These are phyloP conservation scores for Amiota communis DNA, from an alignment of 2,888 invertebrate species.

Conservation along the genomic window DNA sequence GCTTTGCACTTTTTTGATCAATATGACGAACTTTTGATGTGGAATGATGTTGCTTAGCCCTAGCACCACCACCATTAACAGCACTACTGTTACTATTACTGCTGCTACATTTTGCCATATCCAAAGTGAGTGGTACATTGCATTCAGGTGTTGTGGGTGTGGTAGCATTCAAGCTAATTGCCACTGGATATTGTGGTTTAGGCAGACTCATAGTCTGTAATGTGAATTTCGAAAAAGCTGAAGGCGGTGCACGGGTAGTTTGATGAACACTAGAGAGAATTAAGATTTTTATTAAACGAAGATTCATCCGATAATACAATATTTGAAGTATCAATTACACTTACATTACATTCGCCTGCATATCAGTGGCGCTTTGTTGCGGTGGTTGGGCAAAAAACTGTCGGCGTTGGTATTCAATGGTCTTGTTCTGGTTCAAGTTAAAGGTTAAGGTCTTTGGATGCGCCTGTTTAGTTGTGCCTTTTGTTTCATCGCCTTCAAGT, in stretches of 20 bases:
- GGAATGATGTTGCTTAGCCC: slow-evolving; percentile 62
- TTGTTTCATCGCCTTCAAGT: slow-evolving; percentile 41
- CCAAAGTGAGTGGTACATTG: slow-evolving; percentile 56
- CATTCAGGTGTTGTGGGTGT: slow-evolving; percentile 64
- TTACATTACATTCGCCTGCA: slow-evolving; percentile 73
- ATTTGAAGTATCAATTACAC: slow-evolving; percentile 52
- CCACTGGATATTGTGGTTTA: slow-evolving; percentile 80
- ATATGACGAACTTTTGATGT: slow-evolving; percentile 72
- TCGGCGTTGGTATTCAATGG: slow-evolving; percentile 69
- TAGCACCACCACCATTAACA: slow-evolving; percentile 37
- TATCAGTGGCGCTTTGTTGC: slow-evolving; percentile 66
- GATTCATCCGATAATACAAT: background rate
- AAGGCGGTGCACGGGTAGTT: slow-evolving; percentile 29
- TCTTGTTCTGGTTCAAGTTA: slow-evolving; percentile 73
- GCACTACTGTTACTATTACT: no score
- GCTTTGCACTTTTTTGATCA: slow-evolving; percentile 83
- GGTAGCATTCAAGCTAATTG: slow-evolving; percentile 70
- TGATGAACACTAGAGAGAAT: slow-evolving; percentile 37
- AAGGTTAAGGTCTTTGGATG: slow-evolving; percentile 70
- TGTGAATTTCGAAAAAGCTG: slow-evolving; percentile 75
- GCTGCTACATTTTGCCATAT: no score
- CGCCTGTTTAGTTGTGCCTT: slow-evolving; percentile 67
- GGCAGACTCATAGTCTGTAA: slow-evolving; percentile 83
- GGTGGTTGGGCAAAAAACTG: slow-evolving; percentile 68
- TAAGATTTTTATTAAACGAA: background rate